These are phyloP conservation scores for Parauchenoglanis punctatus DNA, from an alignment of 2,797 vertebrate genomes.

Conservation along the genomic window DNA sequence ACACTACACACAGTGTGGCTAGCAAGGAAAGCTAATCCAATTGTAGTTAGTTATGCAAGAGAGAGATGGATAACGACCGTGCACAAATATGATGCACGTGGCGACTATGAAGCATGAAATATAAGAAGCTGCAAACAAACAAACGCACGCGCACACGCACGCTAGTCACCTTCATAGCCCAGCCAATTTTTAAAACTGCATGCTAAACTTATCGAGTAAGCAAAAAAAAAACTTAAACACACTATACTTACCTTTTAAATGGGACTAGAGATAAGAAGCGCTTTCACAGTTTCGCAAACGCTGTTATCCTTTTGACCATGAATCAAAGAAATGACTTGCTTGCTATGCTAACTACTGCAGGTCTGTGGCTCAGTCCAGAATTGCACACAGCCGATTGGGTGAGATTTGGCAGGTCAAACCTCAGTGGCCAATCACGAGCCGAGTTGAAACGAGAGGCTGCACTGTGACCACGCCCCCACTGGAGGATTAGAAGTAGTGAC, in stretches of 20 bases:
- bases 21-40: neutral
- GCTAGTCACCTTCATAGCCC: slow-evolving; percentile 30
- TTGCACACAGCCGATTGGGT: slow-evolving; percentile 19
- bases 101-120: neutral
- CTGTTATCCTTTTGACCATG: neutral
- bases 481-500: neutral
- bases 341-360: slow-evolving; percentile 12
- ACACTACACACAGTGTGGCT: neutral
- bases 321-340: neutral
- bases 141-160: neutral
- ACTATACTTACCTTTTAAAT: neutral
- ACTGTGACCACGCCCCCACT: neutral
- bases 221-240: neutral
- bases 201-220: neutral
- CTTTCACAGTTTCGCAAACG: neutral
- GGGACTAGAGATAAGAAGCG: neutral
- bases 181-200: neutral
- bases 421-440: slow-evolving; percentile 40
- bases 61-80: neutral
- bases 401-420: slow-evolving; percentile 16
- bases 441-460: neutral
- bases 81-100: neutral
- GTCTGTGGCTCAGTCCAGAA: neutral
- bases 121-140: neutral
- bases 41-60: neutral